Conservation (phyloP, 2,113 vertebrate species). For the Tringa solitaria region DNA sequence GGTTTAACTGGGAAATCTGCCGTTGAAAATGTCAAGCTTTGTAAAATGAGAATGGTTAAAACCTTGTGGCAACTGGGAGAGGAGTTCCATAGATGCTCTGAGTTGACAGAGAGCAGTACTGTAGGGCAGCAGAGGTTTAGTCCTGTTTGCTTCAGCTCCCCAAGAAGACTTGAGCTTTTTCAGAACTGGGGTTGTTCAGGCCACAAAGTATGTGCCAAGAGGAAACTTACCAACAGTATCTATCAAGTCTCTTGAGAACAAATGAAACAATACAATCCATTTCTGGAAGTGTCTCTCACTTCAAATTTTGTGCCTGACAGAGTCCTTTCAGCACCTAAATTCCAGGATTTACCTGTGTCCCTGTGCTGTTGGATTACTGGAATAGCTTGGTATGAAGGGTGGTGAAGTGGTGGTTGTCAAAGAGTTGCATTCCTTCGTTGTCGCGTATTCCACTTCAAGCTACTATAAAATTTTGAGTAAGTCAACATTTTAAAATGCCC, state of each 20-base stretch:
- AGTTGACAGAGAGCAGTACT: not conserved
- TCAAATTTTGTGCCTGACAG: not conserved
- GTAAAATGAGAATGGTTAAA: not conserved
- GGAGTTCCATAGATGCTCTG: not conserved
- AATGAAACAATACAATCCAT: not conserved
- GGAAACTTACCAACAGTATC: rapidly evolving
- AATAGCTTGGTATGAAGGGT: not conserved
- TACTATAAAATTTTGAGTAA: not conserved
- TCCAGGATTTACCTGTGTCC: not conserved
- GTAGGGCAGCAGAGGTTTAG: not conserved
- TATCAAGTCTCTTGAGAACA: not conserved
- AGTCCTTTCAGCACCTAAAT: not conserved
- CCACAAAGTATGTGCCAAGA: not conserved
- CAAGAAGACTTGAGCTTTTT: not conserved
- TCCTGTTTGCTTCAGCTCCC: not conserved
- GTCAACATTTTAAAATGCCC: not conserved
- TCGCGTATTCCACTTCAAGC: not conserved
- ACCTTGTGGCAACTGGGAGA: not conserved
- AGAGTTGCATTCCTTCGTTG: not conserved
- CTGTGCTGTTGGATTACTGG: not conserved
- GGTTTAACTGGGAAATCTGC: not conserved
- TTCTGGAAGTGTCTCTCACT: not conserved
- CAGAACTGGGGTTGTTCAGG: not conserved
- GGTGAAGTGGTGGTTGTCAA: not conserved
- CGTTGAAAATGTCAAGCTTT: not conserved